A percentile compares a stretch with the other conserved stretches of the same genome.
These are phyloP conservation scores for Genyomyrus donnyi DNA, from an alignment of 2,113 vertebrate genomes.

Conservation along the genomic window DNA sequence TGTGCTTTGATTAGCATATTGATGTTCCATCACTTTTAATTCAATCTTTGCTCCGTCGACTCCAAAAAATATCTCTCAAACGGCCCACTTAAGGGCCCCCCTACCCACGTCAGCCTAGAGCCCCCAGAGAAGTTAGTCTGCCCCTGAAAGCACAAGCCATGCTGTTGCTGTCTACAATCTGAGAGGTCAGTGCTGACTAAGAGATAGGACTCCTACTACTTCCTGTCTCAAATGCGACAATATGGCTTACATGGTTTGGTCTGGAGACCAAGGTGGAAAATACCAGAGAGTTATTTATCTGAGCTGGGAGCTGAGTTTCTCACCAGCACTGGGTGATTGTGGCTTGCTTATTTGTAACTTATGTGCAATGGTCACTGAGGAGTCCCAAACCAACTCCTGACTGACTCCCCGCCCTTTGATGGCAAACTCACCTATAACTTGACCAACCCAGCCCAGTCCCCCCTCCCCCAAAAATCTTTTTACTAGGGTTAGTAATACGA, in stretches of 20 bases:
- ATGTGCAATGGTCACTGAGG: not conserved
- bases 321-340: not conserved
- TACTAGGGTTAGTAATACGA: not conserved
- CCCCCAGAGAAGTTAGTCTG: not conserved
- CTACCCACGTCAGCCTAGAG: not conserved
- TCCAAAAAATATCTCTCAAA: not conserved
- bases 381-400: not conserved
- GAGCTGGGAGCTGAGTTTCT: not conserved
- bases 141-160: not conserved
- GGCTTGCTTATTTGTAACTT: not conserved
- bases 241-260: not conserved
- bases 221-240: not conserved
- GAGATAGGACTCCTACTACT: not conserved
- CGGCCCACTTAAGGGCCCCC: not conserved
- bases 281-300: conserved; percentile 12
- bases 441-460: not conserved
- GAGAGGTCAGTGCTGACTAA: not conserved
- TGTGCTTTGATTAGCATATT: not conserved
- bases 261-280: not conserved
- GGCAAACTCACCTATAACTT: not conserved
- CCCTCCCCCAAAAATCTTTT: not conserved
- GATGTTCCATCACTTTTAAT: not conserved
- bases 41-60: not conserved
- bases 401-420: not conserved
- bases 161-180: not conserved